These are phyloP conservation scores for Corythornis cristatus DNA, from an alignment of 2,113 vertebrate species.

Conservation along the genomic window DNA sequence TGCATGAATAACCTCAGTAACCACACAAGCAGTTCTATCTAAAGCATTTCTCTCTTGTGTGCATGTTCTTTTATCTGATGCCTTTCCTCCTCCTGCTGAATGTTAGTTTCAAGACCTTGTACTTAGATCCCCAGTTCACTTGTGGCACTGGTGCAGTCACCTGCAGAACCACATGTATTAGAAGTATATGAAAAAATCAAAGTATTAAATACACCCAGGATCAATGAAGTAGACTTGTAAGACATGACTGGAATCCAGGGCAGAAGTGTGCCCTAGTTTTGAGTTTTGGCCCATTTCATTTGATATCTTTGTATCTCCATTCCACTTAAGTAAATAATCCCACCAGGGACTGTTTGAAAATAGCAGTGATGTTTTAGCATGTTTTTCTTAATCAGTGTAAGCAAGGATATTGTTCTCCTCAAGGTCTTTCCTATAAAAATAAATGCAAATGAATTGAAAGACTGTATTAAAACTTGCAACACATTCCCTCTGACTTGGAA, in stretches of 20 bases:
- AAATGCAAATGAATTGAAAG: neutral
- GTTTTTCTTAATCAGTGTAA: neutral
- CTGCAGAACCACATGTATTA: neutral
- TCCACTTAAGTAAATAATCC: neutral
- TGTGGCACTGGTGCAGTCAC: neutral
- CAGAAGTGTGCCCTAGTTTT: neutral
- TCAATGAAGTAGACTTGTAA: neutral
- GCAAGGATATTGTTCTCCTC: neutral
- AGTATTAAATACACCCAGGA: neutral
- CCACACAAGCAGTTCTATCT: neutral
- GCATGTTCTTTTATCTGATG: neutral
- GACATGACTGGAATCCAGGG: neutral
- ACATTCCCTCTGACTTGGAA: neutral
- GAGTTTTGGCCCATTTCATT: neutral
- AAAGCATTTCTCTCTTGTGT: neutral
- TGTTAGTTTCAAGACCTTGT: neutral
- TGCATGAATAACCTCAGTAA: neutral
- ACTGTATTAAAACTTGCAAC: neutral
- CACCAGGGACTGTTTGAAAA: neutral
- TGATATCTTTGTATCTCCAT: neutral
- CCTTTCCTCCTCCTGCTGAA: neutral
- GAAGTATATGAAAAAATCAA: neutral
- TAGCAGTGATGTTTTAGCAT: neutral
- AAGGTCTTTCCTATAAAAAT: neutral
- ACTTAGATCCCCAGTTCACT: neutral